Base-by-base conservation (phyloP, 2,888 invertebrate genomes). In the Dermolepida albohirtum region DNA sequence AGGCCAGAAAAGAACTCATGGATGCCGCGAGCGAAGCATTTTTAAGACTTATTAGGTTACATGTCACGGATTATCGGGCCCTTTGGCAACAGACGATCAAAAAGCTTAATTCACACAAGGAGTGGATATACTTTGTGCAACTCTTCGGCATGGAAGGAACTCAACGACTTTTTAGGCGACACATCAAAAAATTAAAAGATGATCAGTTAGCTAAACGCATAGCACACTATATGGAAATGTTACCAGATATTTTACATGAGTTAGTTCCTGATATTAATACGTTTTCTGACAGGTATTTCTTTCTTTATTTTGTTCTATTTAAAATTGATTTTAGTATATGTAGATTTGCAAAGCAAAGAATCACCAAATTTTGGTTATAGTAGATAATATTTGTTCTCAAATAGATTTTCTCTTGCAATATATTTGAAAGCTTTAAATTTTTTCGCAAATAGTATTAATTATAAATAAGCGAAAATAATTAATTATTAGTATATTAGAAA, bases 11-110 rank as follows among this genome's bases (percentile, higher is more conserved):
- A 79, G 97, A 97, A 83, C 87, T 95, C 16, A 84, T 96, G 77
- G 96, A 97, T 79, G 91, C 92, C 49, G 94, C 96, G 2, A 94
- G 94, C 0, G 96, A 97, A 80, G 94, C 95, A 0, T 95, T 96
- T 77, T 93, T 94, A 69, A 89, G 93, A 77, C 88, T 97, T 40
- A 93, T 97, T 73, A 88, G 94, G 72, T 88, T 92, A 77, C 94
- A 95, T 79, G 91, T 94, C 8, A 92, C 91, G 47, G 94, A 91
- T 81, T 93, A 86, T 84, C 90, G 93, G 78, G 93, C 94, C 71
- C 87, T 92, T 75, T 97, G 95, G 96, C 92, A 93, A 41, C 91
- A 93, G 75, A 92, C 92, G 10, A 92, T 91, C 72, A 95, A 95
- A 82, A 92, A 94, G 83, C 86, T 97, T 69, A 90, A 92, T 64